Conservation (phyloP, 2,113 vertebrate species). For the Lichenostomus cassidix region DNA sequence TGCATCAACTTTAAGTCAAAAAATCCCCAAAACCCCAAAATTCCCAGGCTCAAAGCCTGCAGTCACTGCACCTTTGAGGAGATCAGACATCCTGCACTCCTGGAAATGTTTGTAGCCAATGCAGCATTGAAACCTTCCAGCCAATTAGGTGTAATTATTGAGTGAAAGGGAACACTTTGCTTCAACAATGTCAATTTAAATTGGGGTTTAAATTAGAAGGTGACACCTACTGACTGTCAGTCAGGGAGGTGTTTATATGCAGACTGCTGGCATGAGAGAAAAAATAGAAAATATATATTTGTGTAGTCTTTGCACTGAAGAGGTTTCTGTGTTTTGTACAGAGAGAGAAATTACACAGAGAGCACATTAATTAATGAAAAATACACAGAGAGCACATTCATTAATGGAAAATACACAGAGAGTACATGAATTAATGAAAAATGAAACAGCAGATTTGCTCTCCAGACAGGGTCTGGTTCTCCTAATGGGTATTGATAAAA, state of each 20-base stretch:
- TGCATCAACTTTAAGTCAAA: not conserved
- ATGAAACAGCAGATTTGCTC: not conserved
- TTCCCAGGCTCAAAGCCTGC: too few relatives aligned
- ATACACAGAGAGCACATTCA: not conserved
- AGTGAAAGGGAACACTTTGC: constrained; percentile 62
- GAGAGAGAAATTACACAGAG: not conserved
- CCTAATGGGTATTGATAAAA: not conserved
- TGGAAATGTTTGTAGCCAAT: constrained; percentile 62
- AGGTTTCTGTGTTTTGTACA: not conserved
- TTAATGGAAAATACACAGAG: not conserved
- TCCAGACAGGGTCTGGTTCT: not conserved
- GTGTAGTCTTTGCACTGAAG: not conserved
- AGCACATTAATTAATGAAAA: not conserved
- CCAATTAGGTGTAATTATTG: constrained; percentile 70
- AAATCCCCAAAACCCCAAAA: too few relatives aligned
- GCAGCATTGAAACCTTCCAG: constrained; percentile 49
- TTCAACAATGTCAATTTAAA: constrained; percentile 63
- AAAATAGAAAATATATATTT: not conserved
- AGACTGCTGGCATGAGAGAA: not conserved
- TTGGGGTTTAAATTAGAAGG: constrained; percentile 59
- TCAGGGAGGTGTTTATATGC: constrained; percentile 58
- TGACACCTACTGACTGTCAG: constrained; percentile 71
- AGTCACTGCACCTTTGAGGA: too few relatives aligned
- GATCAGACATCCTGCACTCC: constrained; percentile 3
- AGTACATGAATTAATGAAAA: not conserved